Evolutionary conservation across 2,113 vertebrate species (phyloP).

Genomic region (Mus spicilegus): DNA sequence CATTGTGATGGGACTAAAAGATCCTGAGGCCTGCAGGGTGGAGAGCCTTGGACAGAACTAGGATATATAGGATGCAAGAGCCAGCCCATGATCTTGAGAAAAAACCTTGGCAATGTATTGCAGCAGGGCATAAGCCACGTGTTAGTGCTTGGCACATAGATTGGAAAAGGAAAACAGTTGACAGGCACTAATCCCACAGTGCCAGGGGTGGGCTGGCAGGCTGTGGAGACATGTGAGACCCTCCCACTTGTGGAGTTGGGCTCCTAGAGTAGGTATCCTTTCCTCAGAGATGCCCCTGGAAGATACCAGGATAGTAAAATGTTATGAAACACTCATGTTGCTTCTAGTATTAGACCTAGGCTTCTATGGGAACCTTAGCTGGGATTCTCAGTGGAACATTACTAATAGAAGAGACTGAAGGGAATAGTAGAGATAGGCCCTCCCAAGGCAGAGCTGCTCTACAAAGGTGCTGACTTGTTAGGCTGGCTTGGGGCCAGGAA

Average conservation of each 20-base stretch:
- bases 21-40: neutral
- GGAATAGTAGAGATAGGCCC: neutral
- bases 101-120: slow-evolving; percentile 55
- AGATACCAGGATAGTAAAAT: neutral
- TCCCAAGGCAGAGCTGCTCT: neutral
- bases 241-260: neutral
- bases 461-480: neutral
- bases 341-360: neutral
- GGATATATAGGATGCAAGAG: neutral
- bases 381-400: neutral
- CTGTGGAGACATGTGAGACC: neutral
- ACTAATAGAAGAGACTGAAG: neutral
- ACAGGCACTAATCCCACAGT: slow-evolving; percentile 6
- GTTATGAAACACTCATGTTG: neutral
- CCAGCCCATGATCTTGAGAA: slow-evolving; percentile 1
- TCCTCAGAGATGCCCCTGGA: neutral
- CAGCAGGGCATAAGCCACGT: slow-evolving; percentile 41
- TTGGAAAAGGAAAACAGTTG: slow-evolving; percentile 70
- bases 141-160: slow-evolving; percentile 57
- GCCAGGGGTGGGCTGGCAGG: slow-evolving; percentile 10
- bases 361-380: neutral
- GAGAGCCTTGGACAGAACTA: neutral
- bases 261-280: neutral
- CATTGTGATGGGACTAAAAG: neutral
- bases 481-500: neutral